Evolutionary conservation across 2,797 vertebrate species (phyloP), one percentile per base, ranked within the genome.

Genomic region (Pangasius sanitwongsei): DNA sequence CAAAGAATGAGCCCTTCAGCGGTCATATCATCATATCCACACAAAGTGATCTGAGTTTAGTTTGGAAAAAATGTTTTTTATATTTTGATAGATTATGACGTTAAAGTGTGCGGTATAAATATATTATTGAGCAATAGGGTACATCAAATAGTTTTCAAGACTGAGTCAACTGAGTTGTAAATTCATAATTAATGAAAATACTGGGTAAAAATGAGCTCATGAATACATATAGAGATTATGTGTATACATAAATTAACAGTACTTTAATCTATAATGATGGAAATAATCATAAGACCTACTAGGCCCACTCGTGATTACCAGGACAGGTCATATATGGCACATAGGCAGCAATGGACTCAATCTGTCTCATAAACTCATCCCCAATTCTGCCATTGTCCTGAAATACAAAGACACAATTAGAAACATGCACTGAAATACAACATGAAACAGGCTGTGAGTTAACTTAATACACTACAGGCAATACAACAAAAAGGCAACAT

Each of bases 251-350:
- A 57, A 59, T 34, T 16, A 57, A 57, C n/a, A 57, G 13, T 28
- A 61, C 20, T 20, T 75, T 28, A 28, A 48, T 12, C 13, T 44
- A 41, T 63, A 83, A 63, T 44, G 25, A 63, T n/a, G 37, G 6
- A 65, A 63, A 63, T 16, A 65, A 59, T 53, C 6, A 18, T 41
- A 31, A 87, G 69, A 97, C 97, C 95, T 94, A 98, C 97, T 97
- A 98, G 86, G 94, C 90, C 25, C 95, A 87, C 74, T 98, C 97
- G 0, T 98, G 98, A 92, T 98, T 98, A 82, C 98, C 97, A 0
- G 97, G 98, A 87, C 97, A 98, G 4, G 97, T 98, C 98, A 98
- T 98, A 90, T 98, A 98, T 0, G 97, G 97, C 69, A 97, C 94
- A 25, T 96, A 97, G 87, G 97, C 97, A 0, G 97, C 97, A 53